Evolutionary conservation across 2,113 vertebrate species (phyloP), one percentile per base, ranked within the genome.

Genomic region (Rallus limicola): DNA sequence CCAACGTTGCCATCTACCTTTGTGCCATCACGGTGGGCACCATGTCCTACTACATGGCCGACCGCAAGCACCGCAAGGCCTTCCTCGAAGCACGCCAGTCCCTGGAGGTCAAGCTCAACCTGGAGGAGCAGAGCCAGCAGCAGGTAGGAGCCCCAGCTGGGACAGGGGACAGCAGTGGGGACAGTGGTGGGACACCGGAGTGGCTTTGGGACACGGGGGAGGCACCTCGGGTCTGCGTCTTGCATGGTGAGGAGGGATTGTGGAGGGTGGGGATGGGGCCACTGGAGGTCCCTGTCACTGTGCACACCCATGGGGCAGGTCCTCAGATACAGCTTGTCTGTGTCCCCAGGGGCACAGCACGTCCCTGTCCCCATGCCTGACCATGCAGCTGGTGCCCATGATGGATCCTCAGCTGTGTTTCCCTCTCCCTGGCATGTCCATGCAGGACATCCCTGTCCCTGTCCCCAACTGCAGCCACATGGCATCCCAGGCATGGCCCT

Each of bases 1-100:
- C 99, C 91, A 99, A 99, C 6, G 68, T 99, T 74, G 98, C 98
- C 97, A 98, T 99, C 96, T 99, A 99, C 98, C 94, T 99, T 93
- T 99, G 99, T 1, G 97, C 98, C 79, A 98, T 99, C 97, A 38
- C 91, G 3, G 98, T 99, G 95, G 99, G 99, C 14, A 94, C 99
- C 97, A 98, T 99, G 98, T 99, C 99, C 4, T 99, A 99, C 97
- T 99, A 99, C 97, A 99, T 99, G 99, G 98, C 99, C 0, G 99
- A 99, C 97, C 98, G 99, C 79, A 99, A 99, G 93, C 99, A 99
- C 98, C 98, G 99, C 82, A 99, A 98, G 42, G 99, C 99, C 58
- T 99, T 99, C 97, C 95, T 99, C 34, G 99, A 99, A 95, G 99
- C 99, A 1, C 99, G 99, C 60, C 99, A 99, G 95, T 99, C 99